Evolutionary conservation across 1,140 invertebrate species (phyloP).

Genomic region (Pseudomyrmex pallidus): DNA sequence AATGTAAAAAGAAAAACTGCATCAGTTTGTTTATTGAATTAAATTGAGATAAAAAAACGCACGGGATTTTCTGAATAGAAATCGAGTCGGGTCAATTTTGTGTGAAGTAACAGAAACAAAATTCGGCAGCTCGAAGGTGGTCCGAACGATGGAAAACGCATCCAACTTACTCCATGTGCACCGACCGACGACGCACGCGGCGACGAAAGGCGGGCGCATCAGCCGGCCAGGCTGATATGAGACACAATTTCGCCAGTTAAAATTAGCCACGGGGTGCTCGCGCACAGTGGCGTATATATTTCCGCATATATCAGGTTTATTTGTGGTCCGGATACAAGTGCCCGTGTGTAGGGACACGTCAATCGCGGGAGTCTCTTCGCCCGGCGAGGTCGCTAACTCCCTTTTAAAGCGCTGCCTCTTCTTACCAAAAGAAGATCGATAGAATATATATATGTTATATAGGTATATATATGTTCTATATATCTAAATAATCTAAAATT

Average conservation of each 20-base stretch:
- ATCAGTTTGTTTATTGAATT: no score
- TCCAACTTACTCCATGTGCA: slow-evolving; percentile 22
- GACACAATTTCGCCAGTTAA: slow-evolving; percentile 82
- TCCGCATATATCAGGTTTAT: slow-evolving; percentile 83
- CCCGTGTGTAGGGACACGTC: slow-evolving; percentile 72
- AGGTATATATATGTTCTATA: no score
- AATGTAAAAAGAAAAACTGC: no score
- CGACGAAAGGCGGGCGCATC: slow-evolving; percentile 28
- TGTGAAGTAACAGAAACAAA: background rate
- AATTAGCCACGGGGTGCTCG: slow-evolving; percentile 80
- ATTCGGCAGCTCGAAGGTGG: background rate
- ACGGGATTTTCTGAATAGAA: no score
- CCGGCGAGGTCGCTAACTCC: slow-evolving; percentile 40
- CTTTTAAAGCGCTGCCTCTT: slow-evolving; percentile 13
- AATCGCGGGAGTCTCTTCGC: slow-evolving; percentile 73
- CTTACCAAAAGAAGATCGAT: no score
- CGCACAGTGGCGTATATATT: slow-evolving; percentile 82
- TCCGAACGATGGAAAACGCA: background rate
- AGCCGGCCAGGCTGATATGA: slow-evolving; percentile 79
- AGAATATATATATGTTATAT: no score
- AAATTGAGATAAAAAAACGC: no score
- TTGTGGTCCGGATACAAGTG: slow-evolving; percentile 78
- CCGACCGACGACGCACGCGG: no score
- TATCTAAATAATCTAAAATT: no score
- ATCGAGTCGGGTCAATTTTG: background rate